Conservation (phyloP, 2,888 invertebrate species). For the Sussaba pulchella region DNA sequence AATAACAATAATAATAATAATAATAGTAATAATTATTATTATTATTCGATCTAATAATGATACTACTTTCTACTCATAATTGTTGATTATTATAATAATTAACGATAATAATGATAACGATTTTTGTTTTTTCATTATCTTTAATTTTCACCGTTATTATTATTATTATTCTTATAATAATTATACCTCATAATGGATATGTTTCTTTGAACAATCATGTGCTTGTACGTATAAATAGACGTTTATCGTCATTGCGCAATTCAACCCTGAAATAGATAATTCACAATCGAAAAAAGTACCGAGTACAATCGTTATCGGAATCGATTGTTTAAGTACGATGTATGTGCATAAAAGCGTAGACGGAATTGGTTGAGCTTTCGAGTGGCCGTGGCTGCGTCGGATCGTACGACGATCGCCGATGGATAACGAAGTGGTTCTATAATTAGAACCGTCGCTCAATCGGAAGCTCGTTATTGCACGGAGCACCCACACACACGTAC, state of each 20-base stretch:
- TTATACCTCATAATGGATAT: too few species aligned
- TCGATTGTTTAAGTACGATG: constrained; percentile 18
- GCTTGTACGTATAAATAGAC: too few species aligned
- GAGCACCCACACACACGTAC: background rate
- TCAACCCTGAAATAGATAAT: background rate
- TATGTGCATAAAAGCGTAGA: background rate
- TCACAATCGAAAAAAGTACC: background rate
- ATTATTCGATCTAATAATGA: too few species aligned
- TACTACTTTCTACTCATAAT: too few species aligned
- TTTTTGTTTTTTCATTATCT: too few species aligned
- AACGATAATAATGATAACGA: too few species aligned
- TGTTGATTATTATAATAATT: too few species aligned
- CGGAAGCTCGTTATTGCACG: constrained; percentile 20
- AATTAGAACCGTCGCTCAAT: constrained; percentile 38
- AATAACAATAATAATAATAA: too few species aligned
- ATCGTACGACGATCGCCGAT: background rate
- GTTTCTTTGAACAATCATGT: too few species aligned
- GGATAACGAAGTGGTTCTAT: constrained; percentile 40
- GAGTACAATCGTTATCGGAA: background rate
- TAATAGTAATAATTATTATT: too few species aligned
- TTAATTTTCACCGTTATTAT: too few species aligned
- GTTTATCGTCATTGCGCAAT: background rate
- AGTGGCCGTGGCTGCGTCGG: background rate
- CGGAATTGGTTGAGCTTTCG: constrained; percentile 15
- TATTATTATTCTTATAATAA: too few species aligned